Conservation (phyloP, 2,888 invertebrate genomes). For the Ectobius pallidus region DNA sequence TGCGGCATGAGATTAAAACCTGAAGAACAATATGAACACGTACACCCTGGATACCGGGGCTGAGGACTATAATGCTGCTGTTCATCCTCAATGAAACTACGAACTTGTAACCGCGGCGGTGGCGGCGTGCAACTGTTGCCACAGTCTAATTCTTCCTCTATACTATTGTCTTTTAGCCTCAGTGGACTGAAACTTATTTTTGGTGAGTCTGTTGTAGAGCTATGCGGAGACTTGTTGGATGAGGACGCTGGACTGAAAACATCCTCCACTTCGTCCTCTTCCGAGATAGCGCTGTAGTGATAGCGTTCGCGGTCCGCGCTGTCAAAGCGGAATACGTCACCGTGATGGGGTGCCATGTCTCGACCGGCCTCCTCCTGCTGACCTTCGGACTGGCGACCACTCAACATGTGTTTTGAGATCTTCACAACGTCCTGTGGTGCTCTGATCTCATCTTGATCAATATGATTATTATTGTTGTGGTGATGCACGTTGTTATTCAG, state of each 20-base stretch:
- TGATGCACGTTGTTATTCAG: constrained; percentile 59
- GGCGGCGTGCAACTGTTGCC: constrained; percentile 43
- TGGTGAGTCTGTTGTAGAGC: constrained; percentile 60
- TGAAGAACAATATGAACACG: constrained; percentile 48
- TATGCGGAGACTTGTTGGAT: constrained; percentile 62
- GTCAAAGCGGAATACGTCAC: constrained; percentile 62
- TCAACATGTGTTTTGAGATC: constrained; percentile 48
- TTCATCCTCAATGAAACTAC: constrained; percentile 50
- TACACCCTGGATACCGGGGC: constrained; percentile 52
- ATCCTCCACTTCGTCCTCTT: constrained; percentile 63
- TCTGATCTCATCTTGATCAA: constrained; percentile 35
- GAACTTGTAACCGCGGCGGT: constrained; percentile 48
- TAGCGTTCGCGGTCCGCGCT: constrained; percentile 52
- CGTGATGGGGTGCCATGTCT: constrained; percentile 38
- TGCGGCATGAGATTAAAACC: constrained; percentile 52
- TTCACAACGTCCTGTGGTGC: constrained; percentile 47
- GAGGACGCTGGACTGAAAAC: constrained; percentile 64
- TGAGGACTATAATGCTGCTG: constrained; percentile 43
- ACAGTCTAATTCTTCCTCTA: constrained; percentile 51
- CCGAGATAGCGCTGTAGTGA: constrained; percentile 49
- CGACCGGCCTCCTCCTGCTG: constrained; percentile 36
- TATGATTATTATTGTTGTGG: constrained; percentile 52
- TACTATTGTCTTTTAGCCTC: constrained; percentile 57
- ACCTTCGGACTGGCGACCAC: constrained; percentile 47
- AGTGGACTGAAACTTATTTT: constrained; percentile 63